These are phyloP conservation scores for Furcula furcula DNA, from an alignment of 2,888 invertebrate species.

Conservation along the genomic window DNA sequence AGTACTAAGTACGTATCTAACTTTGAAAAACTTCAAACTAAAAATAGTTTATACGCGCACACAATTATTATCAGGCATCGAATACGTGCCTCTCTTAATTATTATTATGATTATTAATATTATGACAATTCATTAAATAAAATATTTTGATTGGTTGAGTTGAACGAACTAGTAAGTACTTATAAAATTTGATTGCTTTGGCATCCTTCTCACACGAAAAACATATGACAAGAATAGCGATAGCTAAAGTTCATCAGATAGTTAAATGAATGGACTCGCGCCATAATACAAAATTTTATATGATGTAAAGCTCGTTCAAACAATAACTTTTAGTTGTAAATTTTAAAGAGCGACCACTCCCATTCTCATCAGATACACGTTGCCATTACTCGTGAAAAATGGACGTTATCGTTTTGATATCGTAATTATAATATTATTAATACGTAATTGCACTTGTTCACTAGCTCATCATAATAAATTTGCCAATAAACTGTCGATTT, in stretches of 20 bases:
- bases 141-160: not conserved
- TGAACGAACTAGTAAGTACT: too few relatives aligned
- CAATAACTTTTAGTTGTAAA: conserved; percentile 4
- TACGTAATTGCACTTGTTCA: conserved; percentile 74
- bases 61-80: not conserved
- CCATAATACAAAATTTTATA: too few relatives aligned
- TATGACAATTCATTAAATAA: not conserved
- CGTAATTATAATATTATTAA: conserved; percentile 50
- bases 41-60: not conserved
- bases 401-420: conserved; percentile 62
- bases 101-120: not conserved
- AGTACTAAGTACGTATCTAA: conserved; percentile 10
- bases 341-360: conserved; percentile 26
- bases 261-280: too few relatives aligned
- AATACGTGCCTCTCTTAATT: not conserved
- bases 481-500: conserved; percentile 41
- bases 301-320: too few relatives aligned
- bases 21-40: not conserved
- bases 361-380: conserved; percentile 36
- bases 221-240: too few relatives aligned
- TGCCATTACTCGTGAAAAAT: conserved; percentile 63
- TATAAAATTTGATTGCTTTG: too few relatives aligned
- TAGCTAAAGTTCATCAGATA: too few relatives aligned
- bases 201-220: too few relatives aligned
- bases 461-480: conserved; percentile 45